Evolutionary conservation across 2,888 invertebrate species (phyloP).

Genomic region (Ecliptopera silaceata): DNA sequence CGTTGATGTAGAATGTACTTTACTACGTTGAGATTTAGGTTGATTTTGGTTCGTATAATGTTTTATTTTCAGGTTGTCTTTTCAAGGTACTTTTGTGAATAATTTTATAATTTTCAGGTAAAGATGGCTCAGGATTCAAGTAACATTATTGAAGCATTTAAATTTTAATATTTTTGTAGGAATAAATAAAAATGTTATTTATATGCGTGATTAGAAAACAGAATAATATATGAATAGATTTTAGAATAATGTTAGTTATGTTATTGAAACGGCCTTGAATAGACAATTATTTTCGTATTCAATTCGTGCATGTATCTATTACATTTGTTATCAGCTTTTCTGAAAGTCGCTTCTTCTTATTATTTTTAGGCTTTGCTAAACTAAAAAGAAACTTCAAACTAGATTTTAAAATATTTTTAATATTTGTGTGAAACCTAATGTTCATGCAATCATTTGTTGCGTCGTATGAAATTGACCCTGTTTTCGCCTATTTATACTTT

Average conservation of each 20-base stretch:
- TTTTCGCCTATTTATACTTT: constrained; percentile 40
- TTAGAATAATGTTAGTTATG: background rate
- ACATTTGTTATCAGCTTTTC: constrained; percentile 37
- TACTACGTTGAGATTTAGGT: constrained; percentile 65
- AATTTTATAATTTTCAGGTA: constrained; percentile 12
- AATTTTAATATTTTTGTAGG: background rate
- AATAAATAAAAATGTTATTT: background rate
- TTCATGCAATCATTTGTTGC: constrained; percentile 54
- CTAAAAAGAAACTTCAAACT: constrained; percentile 29
- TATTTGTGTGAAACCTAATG: constrained; percentile 40
- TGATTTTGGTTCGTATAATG: constrained; percentile 43
- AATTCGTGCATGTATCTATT: constrained; percentile 45
- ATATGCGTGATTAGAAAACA: background rate
- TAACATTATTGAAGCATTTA: background rate
- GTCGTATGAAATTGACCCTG: constrained; percentile 69
- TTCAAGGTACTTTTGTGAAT: constrained; percentile 36
- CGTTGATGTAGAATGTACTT: constrained; percentile 65
- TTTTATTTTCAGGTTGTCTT: constrained; percentile 44
- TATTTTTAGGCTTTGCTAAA: constrained; percentile 78
- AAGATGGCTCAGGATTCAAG: background rate
- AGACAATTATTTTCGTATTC: constrained; percentile 37
- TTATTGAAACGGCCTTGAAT: constrained; percentile 36
- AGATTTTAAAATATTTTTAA: constrained; percentile 4
- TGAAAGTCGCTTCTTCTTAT: constrained; percentile 70
- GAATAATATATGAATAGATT: background rate